A percentile compares a stretch with the other conserved stretches of the same genome.
Evolutionary conservation across 1,140 invertebrate species (phyloP).

Genomic region (Thaumetopoea pityocampa): DNA sequence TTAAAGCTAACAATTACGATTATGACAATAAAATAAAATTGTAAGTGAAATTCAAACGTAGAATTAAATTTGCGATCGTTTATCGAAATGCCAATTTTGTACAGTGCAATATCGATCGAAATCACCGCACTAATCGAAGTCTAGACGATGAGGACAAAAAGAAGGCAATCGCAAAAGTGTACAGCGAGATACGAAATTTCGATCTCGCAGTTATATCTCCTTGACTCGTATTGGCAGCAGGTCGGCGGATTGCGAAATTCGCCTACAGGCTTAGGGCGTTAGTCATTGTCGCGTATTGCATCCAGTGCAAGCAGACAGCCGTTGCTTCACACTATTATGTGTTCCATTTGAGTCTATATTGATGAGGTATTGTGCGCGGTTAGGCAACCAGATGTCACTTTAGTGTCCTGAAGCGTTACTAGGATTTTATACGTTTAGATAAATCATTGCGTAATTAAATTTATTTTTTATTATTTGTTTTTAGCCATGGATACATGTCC

Average conservation of each 20-base stretch:
- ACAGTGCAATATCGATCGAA: slow-evolving; percentile 13
- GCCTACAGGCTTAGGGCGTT: slow-evolving; percentile 41
- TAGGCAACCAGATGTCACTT: slow-evolving; percentile 2
- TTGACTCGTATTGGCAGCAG: slow-evolving; percentile 57
- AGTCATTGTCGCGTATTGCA: slow-evolving; percentile 64
- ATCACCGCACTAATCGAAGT: slow-evolving; percentile 14
- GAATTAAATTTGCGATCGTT: too few relatives aligned
- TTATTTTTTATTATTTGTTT: too few relatives aligned
- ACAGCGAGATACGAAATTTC: slow-evolving; percentile 58
- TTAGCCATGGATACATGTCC: too few relatives aligned
- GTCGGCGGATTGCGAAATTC: slow-evolving; percentile 53
- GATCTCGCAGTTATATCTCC: slow-evolving; percentile 45
- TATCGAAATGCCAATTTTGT: too few relatives aligned
- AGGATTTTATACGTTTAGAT: background rate
- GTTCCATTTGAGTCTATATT: slow-evolving; percentile 16
- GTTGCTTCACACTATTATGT: slow-evolving; percentile 26
- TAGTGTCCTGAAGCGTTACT: background rate
- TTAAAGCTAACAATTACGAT: too few relatives aligned
- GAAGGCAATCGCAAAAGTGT: slow-evolving; percentile 46
- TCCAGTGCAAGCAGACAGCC: slow-evolving; percentile 26
- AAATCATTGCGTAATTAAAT: too few relatives aligned
- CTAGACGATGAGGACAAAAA: slow-evolving; percentile 40
- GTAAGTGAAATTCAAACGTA: too few relatives aligned
- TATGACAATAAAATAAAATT: too few relatives aligned
- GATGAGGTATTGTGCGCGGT: slow-evolving; percentile 10